Percentiles rank a stretch among this genome's conserved stretches.
phyloP scores from a whole-genome alignment of 2,113 vertebrate species.

The Heptranchias perlo region DNA sequence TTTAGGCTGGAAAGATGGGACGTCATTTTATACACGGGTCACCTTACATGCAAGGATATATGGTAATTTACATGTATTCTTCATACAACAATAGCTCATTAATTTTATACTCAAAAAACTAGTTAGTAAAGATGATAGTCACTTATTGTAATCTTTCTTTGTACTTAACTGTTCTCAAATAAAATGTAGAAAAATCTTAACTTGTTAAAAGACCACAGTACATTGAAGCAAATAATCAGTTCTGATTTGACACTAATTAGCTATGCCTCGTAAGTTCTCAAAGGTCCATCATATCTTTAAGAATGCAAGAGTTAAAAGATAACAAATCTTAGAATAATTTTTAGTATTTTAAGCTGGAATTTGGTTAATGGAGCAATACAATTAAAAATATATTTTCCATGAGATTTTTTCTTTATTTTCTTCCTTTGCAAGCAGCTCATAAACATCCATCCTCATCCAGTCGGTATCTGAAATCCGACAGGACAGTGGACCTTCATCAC shows the following conservation, averaged over 20 bases:
- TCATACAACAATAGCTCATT: neutral
- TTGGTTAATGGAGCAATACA: neutral
- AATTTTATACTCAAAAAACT: neutral
- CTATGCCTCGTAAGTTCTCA: too few species aligned
- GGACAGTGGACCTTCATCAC: too few species aligned
- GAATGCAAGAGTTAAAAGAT: neutral
- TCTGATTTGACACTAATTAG: neutral
- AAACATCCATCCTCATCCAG: neutral
- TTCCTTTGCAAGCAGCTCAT: neutral
- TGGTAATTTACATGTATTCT: neutral
- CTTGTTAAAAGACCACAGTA: neutral
- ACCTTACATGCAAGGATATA: neutral
- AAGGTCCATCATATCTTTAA: neutral
- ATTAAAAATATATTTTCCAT: neutral
- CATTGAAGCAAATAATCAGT: neutral
- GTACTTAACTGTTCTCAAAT: neutral
- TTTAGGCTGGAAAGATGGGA: neutral
- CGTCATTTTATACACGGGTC: neutral
- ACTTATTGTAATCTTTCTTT: neutral
- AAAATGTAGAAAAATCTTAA: too few species aligned
- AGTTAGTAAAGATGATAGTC: too few species aligned
- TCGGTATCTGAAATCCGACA: too few species aligned
- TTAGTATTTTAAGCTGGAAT: neutral
- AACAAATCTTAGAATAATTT: neutral
- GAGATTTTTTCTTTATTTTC: neutral